Conservation (phyloP, 2,797 vertebrate species). For the Poliocrania exsul region DNA sequence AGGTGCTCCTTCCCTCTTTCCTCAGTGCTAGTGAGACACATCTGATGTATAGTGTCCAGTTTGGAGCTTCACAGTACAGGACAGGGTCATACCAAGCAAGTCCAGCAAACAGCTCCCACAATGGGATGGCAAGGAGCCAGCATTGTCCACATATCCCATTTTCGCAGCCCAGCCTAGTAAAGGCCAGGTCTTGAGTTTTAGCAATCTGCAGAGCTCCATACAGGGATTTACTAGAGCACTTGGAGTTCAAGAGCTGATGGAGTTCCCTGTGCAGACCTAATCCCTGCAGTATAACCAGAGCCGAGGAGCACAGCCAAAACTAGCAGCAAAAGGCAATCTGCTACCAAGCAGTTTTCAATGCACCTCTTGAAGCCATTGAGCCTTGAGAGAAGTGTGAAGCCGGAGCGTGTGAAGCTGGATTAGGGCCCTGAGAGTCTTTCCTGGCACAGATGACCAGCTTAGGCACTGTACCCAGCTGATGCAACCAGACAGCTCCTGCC, state of each 20-base stretch:
- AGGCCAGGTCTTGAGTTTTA: not conserved
- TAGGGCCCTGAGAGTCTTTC: not conserved
- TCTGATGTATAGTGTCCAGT: not conserved
- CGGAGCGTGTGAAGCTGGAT: not conserved
- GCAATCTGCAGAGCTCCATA: not conserved
- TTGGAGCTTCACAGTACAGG: not conserved
- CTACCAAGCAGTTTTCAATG: not conserved
- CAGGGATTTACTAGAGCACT: not conserved
- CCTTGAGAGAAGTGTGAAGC: not conserved
- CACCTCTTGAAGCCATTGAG: not conserved
- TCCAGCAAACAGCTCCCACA: not conserved
- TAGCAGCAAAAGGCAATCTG: not conserved
- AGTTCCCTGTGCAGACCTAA: not conserved
- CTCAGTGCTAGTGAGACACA: not conserved
- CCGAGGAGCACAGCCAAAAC: not conserved
- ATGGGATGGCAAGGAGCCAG: not conserved
- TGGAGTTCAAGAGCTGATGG: not conserved
- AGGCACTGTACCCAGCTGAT: not conserved
- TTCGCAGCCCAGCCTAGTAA: not conserved
- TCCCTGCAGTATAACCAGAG: not conserved
- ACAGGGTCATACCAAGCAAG: accelerated
- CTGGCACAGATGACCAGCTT: not conserved
- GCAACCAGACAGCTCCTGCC: not conserved
- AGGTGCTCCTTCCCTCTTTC: not conserved
- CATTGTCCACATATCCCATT: accelerated